These are phyloP conservation scores for Parnassius smintheus DNA, from an alignment of 2,888 invertebrate genomes.

Conservation along the genomic window DNA sequence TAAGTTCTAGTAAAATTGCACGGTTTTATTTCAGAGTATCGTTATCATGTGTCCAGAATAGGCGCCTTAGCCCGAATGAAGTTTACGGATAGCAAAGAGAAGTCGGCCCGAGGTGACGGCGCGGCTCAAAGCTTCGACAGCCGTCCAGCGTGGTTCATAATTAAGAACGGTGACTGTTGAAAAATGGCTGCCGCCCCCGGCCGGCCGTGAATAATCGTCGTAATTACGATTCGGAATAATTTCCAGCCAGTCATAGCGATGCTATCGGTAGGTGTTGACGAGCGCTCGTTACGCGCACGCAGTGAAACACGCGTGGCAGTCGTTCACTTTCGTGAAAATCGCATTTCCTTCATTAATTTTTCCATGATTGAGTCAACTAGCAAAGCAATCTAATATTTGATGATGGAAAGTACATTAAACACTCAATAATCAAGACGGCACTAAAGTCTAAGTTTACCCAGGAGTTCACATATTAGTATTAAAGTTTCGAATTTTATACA, in stretches of 20 bases:
- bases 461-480: too few species aligned
- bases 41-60: conserved; percentile 27
- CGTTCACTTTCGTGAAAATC: conserved; percentile 54
- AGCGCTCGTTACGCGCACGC: conserved; percentile 78
- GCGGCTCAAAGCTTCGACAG: conserved; percentile 80
- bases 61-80: conserved; percentile 39
- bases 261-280: conserved; percentile 80
- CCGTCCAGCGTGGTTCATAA: conserved; percentile 79
- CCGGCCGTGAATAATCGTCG: conserved; percentile 81
- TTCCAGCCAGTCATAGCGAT: conserved; percentile 82
- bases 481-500: too few species aligned
- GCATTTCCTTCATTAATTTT: conserved; percentile 52
- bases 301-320: conserved; percentile 38
- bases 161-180: conserved; percentile 82
- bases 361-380: conserved; percentile 13
- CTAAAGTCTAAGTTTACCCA: too few species aligned
- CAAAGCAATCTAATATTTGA: not conserved
- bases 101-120: conserved; percentile 77
- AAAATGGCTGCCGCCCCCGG: conserved; percentile 81
- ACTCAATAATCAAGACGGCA: too few species aligned
- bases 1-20: not conserved
- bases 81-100: conserved; percentile 55
- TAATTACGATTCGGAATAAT: conserved; percentile 81
- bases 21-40: conserved; percentile 2
- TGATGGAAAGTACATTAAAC: too few species aligned